These are phyloP conservation scores for Perca schrenkii DNA, from an alignment of 2,113 vertebrate genomes.

Conservation along the genomic window DNA sequence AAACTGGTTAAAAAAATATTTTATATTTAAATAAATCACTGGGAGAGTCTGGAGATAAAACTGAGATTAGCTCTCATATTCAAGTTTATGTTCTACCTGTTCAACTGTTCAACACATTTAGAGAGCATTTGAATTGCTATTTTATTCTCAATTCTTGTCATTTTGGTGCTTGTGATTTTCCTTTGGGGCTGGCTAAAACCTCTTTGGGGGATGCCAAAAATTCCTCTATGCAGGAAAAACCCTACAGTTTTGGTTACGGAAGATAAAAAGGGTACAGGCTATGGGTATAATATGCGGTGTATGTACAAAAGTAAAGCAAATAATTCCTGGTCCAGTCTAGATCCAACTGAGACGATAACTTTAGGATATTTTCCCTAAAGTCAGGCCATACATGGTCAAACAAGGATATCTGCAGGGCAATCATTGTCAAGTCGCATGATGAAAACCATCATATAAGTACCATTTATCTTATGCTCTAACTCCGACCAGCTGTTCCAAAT, in stretches of 20 bases:
- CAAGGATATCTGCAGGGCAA: not conserved
- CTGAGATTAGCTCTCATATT: too few species aligned
- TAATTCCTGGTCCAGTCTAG: not conserved
- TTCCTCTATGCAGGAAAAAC: too few species aligned
- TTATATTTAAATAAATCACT: too few species aligned
- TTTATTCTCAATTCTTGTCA: too few species aligned
- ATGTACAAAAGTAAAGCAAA: not conserved
- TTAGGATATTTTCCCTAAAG: not conserved
- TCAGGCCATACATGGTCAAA: slow-evolving; percentile 48
- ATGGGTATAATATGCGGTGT: not conserved
- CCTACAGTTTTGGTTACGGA: not conserved
- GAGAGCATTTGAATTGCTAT: too few species aligned
- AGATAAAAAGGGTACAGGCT: not conserved
- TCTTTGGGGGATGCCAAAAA: too few species aligned
- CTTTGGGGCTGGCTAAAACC: too few species aligned
- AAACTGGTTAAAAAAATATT: too few species aligned
- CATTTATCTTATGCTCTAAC: slow-evolving; percentile 10
- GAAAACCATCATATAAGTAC: not conserved
- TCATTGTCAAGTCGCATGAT: slow-evolving; percentile 5
- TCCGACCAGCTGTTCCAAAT: slow-evolving; percentile 25
- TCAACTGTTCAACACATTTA: too few species aligned
- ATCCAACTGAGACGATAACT: not conserved
- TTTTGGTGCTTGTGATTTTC: too few species aligned
- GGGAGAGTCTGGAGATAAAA: too few species aligned
- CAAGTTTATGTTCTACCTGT: too few species aligned